phyloP scores from a whole-genome alignment of 2,797 vertebrate species.

The Benthosema pterotum region DNA sequence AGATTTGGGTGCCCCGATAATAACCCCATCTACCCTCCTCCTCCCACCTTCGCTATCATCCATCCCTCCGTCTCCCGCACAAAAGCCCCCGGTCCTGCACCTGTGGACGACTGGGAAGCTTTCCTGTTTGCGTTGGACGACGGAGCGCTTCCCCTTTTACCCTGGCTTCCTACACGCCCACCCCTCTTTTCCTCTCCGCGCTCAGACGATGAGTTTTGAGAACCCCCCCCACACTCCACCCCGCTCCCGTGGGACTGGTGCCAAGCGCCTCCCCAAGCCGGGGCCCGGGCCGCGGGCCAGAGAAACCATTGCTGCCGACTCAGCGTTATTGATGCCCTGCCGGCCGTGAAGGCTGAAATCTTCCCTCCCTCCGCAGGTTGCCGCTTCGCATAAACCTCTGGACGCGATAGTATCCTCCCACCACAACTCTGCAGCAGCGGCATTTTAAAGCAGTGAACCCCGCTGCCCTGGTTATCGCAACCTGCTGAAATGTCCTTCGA shows the following conservation, averaged over 20 bases:
- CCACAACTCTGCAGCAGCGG: slow-evolving; percentile 24
- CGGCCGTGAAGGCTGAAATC: slow-evolving; percentile 20
- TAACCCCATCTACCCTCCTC: slow-evolving; percentile 50
- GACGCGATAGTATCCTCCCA: slow-evolving; percentile 22
- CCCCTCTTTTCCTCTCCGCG: slow-evolving; percentile 44
- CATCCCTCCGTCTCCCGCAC: slow-evolving; percentile 21
- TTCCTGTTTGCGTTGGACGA: slow-evolving; percentile 82
- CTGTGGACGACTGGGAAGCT: slow-evolving; percentile 75
- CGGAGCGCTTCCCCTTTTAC: slow-evolving; percentile 58
- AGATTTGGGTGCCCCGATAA: slow-evolving; percentile 34
- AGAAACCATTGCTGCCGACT: slow-evolving; percentile 69
- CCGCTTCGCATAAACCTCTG: slow-evolving; percentile 32
- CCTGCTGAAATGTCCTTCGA: background rate
- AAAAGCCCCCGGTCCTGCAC: slow-evolving; percentile 79
- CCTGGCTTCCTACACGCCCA: background rate
- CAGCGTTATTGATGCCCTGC: slow-evolving; percentile 60
- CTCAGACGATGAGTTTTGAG: slow-evolving; percentile 43
- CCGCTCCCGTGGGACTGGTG: slow-evolving; percentile 31
- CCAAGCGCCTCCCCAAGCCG: slow-evolving; percentile 51
- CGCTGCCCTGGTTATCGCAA: background rate
- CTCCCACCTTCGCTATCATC: no score
- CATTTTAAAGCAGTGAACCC: slow-evolving; percentile 39
- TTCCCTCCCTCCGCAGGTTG: slow-evolving; percentile 30
- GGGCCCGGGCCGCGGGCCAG: slow-evolving; percentile 56
- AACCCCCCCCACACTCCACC: no score